Conservation (phyloP, 2,113 vertebrate genomes). For the Sterna hirundo region DNA sequence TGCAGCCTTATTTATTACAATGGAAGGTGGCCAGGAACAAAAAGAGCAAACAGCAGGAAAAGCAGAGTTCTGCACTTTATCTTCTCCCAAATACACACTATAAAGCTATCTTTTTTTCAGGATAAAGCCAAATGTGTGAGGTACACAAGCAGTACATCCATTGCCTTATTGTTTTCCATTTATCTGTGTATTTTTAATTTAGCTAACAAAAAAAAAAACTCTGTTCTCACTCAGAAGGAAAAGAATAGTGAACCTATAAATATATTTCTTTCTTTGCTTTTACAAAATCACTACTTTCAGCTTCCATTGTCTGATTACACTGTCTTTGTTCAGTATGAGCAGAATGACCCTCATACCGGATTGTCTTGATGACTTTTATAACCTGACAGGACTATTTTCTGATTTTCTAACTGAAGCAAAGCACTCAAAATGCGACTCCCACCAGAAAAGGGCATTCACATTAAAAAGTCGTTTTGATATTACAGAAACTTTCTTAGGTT, state of each 20-base stretch:
- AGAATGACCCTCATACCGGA: neutral
- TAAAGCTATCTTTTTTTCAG: neutral
- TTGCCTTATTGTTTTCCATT: neutral
- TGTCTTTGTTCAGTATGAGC: neutral
- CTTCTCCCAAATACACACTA: neutral
- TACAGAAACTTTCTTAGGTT: neutral
- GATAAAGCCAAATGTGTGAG: neutral
- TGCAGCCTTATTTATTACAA: neutral
- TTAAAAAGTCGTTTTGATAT: neutral
- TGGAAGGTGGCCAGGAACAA: neutral
- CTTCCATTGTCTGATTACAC: neutral
- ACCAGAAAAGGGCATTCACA: neutral
- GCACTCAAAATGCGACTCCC: neutral
- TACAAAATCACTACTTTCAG: neutral
- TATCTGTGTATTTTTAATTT: neutral
- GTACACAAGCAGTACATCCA: neutral
- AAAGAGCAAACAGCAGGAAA: neutral
- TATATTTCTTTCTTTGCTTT: neutral
- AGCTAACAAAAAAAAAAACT: neutral
- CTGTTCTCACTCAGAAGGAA: neutral
- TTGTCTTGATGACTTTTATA: neutral
- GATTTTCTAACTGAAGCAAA: neutral
- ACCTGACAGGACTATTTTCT: neutral
- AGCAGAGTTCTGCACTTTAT: neutral
- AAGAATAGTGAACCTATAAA: neutral